phyloP scores from a whole-genome alignment of 37 sponge, comb jelly and placozoan genomes.

The Amphimedon queenslandica region DNA sequence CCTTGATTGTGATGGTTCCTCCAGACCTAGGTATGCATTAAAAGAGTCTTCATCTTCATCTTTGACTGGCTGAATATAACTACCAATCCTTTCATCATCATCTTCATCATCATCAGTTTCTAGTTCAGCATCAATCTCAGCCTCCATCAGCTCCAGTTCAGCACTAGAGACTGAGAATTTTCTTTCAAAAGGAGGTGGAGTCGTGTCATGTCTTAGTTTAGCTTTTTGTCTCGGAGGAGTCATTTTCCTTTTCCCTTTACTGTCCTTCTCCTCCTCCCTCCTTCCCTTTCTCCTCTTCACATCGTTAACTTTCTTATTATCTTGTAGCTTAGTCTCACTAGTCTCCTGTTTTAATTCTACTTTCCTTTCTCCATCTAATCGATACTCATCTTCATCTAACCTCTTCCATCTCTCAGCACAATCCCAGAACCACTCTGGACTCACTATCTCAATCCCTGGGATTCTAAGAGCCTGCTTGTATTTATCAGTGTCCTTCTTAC shows the following conservation, averaged over 20 bases:
- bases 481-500: slow-evolving; percentile 81
- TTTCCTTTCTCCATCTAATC: slow-evolving; percentile 1
- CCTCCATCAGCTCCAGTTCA: slow-evolving; percentile 75
- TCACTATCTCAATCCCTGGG: slow-evolving; percentile 76
- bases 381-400: slow-evolving; percentile 57
- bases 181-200: background rate
- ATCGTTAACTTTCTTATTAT: background rate
- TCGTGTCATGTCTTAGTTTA: background rate
- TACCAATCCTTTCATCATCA: slow-evolving; percentile 17
- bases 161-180: slow-evolving; percentile 56
- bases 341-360: background rate
- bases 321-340: background rate
- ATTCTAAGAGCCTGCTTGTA: slow-evolving; percentile 72
- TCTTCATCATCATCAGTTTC: slow-evolving; percentile 20
- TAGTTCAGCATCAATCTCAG: slow-evolving; percentile 78
- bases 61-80: background rate
- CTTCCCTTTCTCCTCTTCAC: background rate
- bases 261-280: background rate
- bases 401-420: slow-evolving; percentile 90
- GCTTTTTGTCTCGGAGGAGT: background rate
- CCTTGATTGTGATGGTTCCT: background rate
- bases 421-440: slow-evolving; percentile 85
- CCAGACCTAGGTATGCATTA: slow-evolving; percentile 19
- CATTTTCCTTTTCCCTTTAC: background rate
- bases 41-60: slow-evolving; percentile 13